Evolutionary conservation across 2,888 invertebrate species (phyloP).

Genomic region (Heliconius erato): DNA sequence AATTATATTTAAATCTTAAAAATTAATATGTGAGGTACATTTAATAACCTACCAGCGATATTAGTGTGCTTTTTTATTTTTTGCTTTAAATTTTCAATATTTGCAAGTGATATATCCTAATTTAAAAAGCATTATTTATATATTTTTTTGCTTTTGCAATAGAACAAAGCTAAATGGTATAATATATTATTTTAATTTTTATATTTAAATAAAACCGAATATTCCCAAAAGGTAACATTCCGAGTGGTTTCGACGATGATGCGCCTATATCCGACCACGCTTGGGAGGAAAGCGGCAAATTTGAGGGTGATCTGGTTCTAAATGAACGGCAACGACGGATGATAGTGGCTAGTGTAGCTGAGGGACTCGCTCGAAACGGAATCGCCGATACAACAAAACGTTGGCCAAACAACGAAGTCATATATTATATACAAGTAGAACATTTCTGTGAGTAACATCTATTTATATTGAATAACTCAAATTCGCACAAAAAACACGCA

Average conservation of each 20-base stretch:
- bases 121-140: too few relatives aligned
- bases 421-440: constrained; percentile 78
- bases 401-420: constrained; percentile 81
- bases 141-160: too few relatives aligned
- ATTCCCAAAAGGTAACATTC: constrained; percentile 60
- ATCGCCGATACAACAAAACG: constrained; percentile 76
- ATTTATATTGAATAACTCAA: not conserved
- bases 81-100: not conserved
- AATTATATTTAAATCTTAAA: not conserved
- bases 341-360: constrained; percentile 76
- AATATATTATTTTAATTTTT: constrained; percentile 22
- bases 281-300: constrained; percentile 83
- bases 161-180: too few relatives aligned
- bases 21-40: not conserved
- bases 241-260: constrained; percentile 70
- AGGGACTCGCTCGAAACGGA: constrained; percentile 79
- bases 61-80: not conserved
- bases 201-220: not conserved
- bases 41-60: not conserved
- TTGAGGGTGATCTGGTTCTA: constrained; percentile 83
- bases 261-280: constrained; percentile 73
- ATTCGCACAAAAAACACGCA: not conserved
- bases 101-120: too few relatives aligned
- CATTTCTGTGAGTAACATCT: constrained; percentile 76
- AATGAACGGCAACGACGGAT: constrained; percentile 78